These are phyloP conservation scores for Drosophila barbarae DNA, from an alignment of 2,888 invertebrate genomes.

Conservation along the genomic window DNA sequence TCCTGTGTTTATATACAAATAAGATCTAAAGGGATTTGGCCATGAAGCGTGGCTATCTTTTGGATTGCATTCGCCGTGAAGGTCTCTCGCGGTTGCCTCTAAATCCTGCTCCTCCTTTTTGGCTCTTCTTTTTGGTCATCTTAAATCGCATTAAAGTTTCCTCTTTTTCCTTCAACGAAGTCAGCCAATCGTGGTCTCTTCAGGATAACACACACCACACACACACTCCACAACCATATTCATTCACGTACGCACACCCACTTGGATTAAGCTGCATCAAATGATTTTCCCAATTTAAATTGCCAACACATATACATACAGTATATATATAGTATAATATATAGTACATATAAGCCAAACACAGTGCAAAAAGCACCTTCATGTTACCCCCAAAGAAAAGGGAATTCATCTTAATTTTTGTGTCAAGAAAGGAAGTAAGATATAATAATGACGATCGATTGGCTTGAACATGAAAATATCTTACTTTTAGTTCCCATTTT, in stretches of 20 bases:
- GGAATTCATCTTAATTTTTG: slow-evolving; percentile 9
- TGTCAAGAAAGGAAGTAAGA: neutral
- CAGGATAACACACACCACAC: neutral
- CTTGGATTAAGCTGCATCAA: slow-evolving; percentile 41
- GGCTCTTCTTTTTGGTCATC: slow-evolving; percentile 20
- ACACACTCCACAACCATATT: slow-evolving; percentile 2
- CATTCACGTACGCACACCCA: slow-evolving; percentile 26
- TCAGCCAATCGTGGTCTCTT: slow-evolving; percentile 23
- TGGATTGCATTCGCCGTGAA: slow-evolving; percentile 27
- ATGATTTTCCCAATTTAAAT: slow-evolving; percentile 47
- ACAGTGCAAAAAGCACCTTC: neutral
- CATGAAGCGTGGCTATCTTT: slow-evolving; percentile 12
- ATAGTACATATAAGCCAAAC: neutral
- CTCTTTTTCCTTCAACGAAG: slow-evolving; percentile 19
- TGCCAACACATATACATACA: slow-evolving; percentile 9
- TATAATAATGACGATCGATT: slow-evolving; percentile 14
- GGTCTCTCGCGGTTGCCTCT: slow-evolving; percentile 27
- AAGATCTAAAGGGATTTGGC: slow-evolving; percentile 27
- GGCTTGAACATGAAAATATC: slow-evolving; percentile 2
- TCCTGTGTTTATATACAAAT: slow-evolving; percentile 3
- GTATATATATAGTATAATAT: neutral
- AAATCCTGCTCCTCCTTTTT: neutral
- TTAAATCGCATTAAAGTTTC: slow-evolving; percentile 33
- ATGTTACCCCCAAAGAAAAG: neutral
- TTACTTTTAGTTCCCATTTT: neutral